A percentile compares a stretch with the other conserved stretches of the same genome.
Conservation (phyloP, 92 coral and sea anemone species). For the Montipora capitata region DNA sequence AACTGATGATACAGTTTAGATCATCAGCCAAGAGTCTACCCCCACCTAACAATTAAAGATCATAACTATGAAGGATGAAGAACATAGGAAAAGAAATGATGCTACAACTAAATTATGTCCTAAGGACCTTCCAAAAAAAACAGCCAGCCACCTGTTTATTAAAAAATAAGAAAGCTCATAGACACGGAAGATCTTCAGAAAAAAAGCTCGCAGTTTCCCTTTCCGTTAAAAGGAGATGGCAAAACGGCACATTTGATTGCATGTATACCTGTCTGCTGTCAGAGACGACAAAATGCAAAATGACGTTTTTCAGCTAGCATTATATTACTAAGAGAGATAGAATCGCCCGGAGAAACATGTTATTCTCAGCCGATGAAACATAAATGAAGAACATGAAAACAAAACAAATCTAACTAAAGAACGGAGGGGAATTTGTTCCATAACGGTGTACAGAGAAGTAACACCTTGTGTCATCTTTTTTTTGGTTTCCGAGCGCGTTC, state of each 20-base stretch:
- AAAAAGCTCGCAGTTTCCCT: neutral
- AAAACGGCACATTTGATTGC: neutral
- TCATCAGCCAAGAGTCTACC: neutral
- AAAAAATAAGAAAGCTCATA: constrained; percentile 15
- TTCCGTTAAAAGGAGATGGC: neutral
- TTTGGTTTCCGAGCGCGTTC: neutral
- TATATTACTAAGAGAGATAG: too few relatives aligned
- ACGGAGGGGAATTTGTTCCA: neutral
- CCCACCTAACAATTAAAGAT: neutral
- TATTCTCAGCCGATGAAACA: too few relatives aligned
- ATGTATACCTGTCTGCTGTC: neutral
- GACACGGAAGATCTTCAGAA: neutral
- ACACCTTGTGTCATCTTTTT: neutral
- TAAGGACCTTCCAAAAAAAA: constrained; percentile 4
- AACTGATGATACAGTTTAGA: neutral
- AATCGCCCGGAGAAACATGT: too few relatives aligned
- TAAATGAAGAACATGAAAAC: too few relatives aligned
- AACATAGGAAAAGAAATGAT: neutral
- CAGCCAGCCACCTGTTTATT: constrained; percentile 27
- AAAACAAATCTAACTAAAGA: constrained; percentile 12
- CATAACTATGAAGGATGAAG: neutral
- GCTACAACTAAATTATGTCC: neutral
- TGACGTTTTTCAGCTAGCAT: neutral
- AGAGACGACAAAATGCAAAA: neutral
- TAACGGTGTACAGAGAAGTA: constrained; percentile 1